A percentile compares a stretch with the other conserved stretches of the same genome.
These are phyloP conservation scores for Ceryle rudis DNA, from an alignment of 2,797 vertebrate species.

Conservation along the genomic window DNA sequence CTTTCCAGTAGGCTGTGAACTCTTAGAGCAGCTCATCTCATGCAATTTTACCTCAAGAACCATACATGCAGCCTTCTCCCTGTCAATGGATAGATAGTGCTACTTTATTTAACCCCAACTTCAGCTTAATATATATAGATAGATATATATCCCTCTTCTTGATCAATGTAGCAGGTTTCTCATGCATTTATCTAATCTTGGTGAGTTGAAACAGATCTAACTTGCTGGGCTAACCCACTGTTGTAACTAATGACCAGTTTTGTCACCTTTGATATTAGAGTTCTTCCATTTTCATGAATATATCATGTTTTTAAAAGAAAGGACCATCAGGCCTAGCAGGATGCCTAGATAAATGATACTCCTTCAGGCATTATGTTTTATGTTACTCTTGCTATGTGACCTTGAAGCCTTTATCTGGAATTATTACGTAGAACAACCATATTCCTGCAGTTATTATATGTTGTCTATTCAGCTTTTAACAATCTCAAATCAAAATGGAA, in stretches of 20 bases:
- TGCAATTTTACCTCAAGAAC: background rate
- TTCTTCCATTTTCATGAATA: background rate
- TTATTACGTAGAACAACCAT: background rate
- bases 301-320: background rate
- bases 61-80: accelerated
- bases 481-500: background rate
- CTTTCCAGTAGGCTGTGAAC: background rate
- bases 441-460: background rate
- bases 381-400: background rate
- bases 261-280: background rate
- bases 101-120: background rate
- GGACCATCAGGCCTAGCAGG: background rate
- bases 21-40: background rate
- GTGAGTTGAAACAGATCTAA: background rate
- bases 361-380: background rate
- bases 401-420: background rate
- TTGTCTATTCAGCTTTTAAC: background rate
- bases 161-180: background rate
- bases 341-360: background rate
- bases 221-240: background rate
- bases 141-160: background rate
- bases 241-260: background rate
- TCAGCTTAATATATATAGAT: background rate
- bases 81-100: background rate
- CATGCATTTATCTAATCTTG: background rate